Evolutionary conservation across 2,888 invertebrate genomes (phyloP).

Genomic region (Trichogramma dendrolimi): DNA sequence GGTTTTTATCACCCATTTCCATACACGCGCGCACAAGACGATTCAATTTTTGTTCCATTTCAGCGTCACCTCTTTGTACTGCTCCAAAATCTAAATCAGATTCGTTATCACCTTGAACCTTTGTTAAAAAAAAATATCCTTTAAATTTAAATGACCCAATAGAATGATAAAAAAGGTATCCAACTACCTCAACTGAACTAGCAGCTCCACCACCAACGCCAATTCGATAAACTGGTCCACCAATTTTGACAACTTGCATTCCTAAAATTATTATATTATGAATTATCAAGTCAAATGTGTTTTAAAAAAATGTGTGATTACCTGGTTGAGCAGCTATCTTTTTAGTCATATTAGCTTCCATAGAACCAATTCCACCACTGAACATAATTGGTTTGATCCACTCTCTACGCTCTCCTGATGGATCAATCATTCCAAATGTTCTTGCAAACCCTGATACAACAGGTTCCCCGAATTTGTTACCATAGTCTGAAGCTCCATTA

Average conservation of each 20-base stretch:
- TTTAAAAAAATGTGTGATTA: slow-evolving; percentile 37
- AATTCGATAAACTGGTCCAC: slow-evolving; percentile 95
- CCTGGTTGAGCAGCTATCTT: slow-evolving; percentile 74
- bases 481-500: slow-evolving; percentile 97
- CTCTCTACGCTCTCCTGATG: slow-evolving; percentile 70
- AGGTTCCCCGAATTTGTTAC: slow-evolving; percentile 98
- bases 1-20: slow-evolving; percentile 77
- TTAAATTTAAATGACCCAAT: neutral
- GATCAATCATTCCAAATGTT: slow-evolving; percentile 77
- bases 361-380: slow-evolving; percentile 89
- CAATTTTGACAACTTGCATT: slow-evolving; percentile 89
- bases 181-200: slow-evolving; percentile 74
- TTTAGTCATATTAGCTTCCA: slow-evolving; percentile 76
- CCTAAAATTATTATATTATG: slow-evolving; percentile 54
- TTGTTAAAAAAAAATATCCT: neutral
- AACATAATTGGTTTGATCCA: slow-evolving; percentile 99
- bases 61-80: slow-evolving; percentile 94
- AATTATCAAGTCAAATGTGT: neutral
- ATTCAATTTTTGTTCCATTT: slow-evolving; percentile 98
- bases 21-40: slow-evolving; percentile 88
- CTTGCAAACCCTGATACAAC: slow-evolving; percentile 86
- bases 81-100: slow-evolving; percentile 91
- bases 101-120: slow-evolving; percentile 83
- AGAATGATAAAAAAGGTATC: neutral
- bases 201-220: slow-evolving; percentile 99